Evolutionary conservation across 2,113 vertebrate species (phyloP).

Genomic region (Excalfactoria chinensis): DNA sequence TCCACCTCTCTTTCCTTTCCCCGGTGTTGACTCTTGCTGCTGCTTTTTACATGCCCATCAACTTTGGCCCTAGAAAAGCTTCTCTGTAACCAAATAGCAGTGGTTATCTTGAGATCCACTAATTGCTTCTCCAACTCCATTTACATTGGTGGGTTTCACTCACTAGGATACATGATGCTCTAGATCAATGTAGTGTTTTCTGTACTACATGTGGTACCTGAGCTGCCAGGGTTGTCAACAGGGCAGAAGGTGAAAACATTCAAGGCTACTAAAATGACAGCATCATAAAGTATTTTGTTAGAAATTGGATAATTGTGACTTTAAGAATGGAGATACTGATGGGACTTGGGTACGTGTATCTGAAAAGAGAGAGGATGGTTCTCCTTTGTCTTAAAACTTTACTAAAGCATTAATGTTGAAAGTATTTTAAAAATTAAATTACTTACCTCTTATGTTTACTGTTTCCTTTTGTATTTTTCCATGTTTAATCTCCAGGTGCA

Average conservation of each 20-base stretch:
- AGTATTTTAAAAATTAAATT: neutral
- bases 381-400: neutral
- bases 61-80: neutral
- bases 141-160: neutral
- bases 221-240: neutral
- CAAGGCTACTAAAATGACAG: neutral
- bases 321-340: neutral
- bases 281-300: neutral
- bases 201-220: neutral
- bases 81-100: neutral
- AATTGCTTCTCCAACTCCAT: neutral
- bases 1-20: neutral
- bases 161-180: neutral
- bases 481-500: constrained; percentile 84
- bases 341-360: neutral
- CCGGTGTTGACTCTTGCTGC: neutral
- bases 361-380: neutral
- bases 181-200: neutral
- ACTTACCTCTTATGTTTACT: neutral
- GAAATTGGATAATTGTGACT: neutral
- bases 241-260: neutral
- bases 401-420: neutral
- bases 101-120: neutral
- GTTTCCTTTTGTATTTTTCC: neutral
- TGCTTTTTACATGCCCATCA: neutral